Percentiles rank a stretch among this genome's conserved stretches.
These are phyloP conservation scores for Ibycter americanus DNA, from an alignment of 2,797 vertebrate species.

Conservation along the genomic window DNA sequence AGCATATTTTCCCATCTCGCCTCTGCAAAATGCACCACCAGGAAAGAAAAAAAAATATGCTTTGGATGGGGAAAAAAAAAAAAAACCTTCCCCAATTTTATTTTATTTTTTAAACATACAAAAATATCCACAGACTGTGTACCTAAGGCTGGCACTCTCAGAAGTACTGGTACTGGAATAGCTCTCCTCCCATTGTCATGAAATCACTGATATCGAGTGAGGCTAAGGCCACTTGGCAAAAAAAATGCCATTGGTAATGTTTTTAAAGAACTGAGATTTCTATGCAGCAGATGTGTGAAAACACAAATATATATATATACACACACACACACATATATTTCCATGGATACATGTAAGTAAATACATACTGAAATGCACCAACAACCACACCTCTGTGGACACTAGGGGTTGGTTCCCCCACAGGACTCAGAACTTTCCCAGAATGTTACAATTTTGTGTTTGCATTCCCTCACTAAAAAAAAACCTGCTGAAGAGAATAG, in stretches of 20 bases:
- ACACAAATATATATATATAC: background rate
- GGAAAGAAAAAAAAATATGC: background rate
- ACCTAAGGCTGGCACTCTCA: background rate
- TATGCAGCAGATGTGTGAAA: background rate
- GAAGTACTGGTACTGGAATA: background rate
- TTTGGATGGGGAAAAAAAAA: background rate
- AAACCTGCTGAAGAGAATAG: background rate
- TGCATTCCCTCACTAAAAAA: background rate
- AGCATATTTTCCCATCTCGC: background rate
- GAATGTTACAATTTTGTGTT: background rate
- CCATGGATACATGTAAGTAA: background rate
- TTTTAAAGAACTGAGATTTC: background rate
- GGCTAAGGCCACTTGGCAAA: background rate
- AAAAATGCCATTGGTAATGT: background rate
- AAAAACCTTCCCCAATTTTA: background rate
- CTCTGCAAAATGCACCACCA: background rate
- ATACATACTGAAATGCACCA: background rate
- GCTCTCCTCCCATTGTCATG: background rate
- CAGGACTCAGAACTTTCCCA: background rate
- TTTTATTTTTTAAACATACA: background rate
- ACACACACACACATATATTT: background rate
- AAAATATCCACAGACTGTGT: background rate
- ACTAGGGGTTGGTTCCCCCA: background rate
- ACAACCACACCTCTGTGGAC: background rate
- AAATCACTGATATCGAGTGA: background rate